Evolutionary conservation across 1,140 invertebrate genomes (phyloP), one percentile per base, ranked within the genome.

Genomic region (Pemphigus obesinymphae): DNA sequence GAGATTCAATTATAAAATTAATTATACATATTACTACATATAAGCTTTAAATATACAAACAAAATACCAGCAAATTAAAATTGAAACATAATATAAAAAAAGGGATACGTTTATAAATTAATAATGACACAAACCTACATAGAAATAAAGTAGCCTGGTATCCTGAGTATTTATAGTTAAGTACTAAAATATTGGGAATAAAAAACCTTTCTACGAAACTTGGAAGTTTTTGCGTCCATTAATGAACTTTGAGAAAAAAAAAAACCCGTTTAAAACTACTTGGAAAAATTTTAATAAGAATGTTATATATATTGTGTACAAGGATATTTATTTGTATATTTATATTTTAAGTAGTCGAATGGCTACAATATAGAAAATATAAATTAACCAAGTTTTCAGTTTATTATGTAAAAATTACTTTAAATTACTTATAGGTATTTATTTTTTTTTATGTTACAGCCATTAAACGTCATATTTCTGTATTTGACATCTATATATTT

Each of bases 221-320:
- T n/a, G 20, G 23, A 68, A 68, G 66, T 68, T 68, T 68, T 40
- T 66, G 34, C 66, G n/a, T 23, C 66, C 66, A 68, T 68, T 68
- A 43, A 68, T 43, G 66, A 68, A 40, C 37, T 34, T 66, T 10
- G 23, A 68, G 11, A 23, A 40, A 68, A 66, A 68, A 37, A 68
- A n/a, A n/a, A n/a, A n/a, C n/a, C n/a, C 34, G 66, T 43, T 68
- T 40, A 40, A 68, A 68, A 68, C 66, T 23, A 40, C 34, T 68
- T 11, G 10, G 11, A 68, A 37, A 68, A 3, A 26, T 43, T 68
- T n/a, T 68, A 43, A 23, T 43, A 5, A 40, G n/a, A 11, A 10
- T 50, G 5, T n/a, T 50, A 50, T 40, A 37, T 26, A 37, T 23
- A 68, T 68, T 40, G n/a, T 43, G n/a, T 13, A 43, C 6, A 43